These are phyloP conservation scores for Parotia lawesii DNA, from an alignment of 2,113 vertebrate species.

Conservation along the genomic window DNA sequence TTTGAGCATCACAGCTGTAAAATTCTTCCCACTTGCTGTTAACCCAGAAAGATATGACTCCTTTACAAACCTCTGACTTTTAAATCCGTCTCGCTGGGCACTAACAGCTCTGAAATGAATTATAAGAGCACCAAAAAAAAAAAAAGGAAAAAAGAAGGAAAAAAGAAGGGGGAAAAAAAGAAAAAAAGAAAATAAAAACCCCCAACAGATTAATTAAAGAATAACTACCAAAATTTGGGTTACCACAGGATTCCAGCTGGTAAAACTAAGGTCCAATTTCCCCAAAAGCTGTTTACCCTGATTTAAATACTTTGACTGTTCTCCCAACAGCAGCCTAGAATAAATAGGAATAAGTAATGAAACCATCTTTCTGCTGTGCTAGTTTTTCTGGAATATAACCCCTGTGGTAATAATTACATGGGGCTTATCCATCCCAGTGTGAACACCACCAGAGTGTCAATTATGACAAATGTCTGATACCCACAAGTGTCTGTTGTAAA, in stretches of 20 bases:
- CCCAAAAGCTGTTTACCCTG: background rate
- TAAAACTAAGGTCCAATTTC: background rate
- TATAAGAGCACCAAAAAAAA: background rate
- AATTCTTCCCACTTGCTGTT: background rate
- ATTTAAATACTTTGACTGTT: background rate
- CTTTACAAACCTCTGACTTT: background rate
- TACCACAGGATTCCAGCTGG: background rate
- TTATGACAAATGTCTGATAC: conserved; percentile 39
- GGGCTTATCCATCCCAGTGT: conserved; percentile 29
- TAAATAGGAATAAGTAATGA: conserved; percentile 30
- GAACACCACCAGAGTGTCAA: conserved; percentile 49
- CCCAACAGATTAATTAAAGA: background rate
- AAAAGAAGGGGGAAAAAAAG: rapidly evolving
- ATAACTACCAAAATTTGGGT: background rate
- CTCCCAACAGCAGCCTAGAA: background rate
- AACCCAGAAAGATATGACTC: background rate
- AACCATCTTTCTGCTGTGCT: conserved; percentile 8
- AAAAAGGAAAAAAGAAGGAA: too few relatives aligned
- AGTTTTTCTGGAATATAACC: conserved; percentile 30
- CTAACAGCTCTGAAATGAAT: background rate
- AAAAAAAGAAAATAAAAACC: rapidly evolving
- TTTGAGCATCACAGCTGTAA: background rate
- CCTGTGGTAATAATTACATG: conserved; percentile 54
- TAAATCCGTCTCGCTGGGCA: background rate
- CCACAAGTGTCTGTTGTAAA: conserved; percentile 4